Evolutionary conservation across 2,797 vertebrate genomes (phyloP).

Genomic region (Tolypeutes matacus): DNA sequence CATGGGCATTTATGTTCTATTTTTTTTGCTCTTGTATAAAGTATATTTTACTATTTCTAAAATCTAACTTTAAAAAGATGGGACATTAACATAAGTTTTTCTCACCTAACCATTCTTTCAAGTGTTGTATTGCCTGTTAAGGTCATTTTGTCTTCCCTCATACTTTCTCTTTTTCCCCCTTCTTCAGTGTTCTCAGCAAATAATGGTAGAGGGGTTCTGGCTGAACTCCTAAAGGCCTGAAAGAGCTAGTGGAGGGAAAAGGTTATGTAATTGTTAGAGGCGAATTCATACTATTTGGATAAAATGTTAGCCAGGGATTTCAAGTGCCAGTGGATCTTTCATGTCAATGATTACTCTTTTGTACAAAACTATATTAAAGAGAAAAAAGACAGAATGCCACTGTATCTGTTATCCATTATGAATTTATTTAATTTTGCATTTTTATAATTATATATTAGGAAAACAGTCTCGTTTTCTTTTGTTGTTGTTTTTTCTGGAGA

Average conservation of each 20-base stretch:
- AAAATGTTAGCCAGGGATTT: neutral
- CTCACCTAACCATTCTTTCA: neutral
- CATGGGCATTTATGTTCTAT: neutral
- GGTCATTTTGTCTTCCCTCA: neutral
- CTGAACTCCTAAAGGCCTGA: neutral
- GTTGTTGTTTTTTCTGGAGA: neutral
- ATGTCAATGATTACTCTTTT: neutral
- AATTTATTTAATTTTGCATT: neutral
- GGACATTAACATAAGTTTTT: neutral
- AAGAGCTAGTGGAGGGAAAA: neutral
- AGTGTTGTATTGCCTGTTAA: neutral
- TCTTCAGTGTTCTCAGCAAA: neutral
- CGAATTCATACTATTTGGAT: neutral
- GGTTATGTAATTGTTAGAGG: neutral
- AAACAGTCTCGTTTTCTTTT: neutral
- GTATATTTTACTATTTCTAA: constrained; percentile 9
- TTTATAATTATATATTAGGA: neutral
- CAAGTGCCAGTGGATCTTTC: neutral
- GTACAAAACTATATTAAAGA: neutral
- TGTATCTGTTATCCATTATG: neutral
- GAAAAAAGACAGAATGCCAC: neutral
- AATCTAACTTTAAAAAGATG: neutral
- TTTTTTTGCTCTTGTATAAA: neutral
- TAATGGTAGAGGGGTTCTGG: neutral
- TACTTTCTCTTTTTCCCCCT: neutral